phyloP scores from a whole-genome alignment of 2,113 vertebrate genomes.

The Serinus canaria region DNA sequence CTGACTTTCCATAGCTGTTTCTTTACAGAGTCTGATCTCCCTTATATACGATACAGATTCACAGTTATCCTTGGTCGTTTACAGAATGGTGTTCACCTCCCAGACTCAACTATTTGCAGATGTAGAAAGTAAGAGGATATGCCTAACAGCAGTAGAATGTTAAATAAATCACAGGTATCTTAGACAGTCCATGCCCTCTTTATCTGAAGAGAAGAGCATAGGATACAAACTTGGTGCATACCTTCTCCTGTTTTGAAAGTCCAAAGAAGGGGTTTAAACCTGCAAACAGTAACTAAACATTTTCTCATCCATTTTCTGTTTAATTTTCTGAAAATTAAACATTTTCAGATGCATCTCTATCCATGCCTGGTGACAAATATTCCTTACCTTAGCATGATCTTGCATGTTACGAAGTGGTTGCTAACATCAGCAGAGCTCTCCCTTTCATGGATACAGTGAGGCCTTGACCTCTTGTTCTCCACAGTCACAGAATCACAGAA shows the following conservation, averaged over 20 bases:
- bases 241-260: background rate
- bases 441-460: background rate
- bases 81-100: background rate
- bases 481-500: background rate
- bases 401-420: rapidly evolving
- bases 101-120: background rate
- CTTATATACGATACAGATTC: background rate
- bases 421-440: background rate
- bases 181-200: background rate
- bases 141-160: background rate
- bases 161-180: background rate
- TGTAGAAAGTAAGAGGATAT: background rate
- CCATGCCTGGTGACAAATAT: background rate
- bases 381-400: background rate
- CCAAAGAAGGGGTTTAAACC: background rate
- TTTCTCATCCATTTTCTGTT: background rate
- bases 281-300: background rate
- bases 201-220: background rate
- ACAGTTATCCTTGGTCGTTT: background rate
- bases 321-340: background rate
- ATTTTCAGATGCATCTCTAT: background rate
- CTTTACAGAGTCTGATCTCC: background rate
- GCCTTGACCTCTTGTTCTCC: background rate
- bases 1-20: background rate
- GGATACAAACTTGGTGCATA: background rate